Conservation (phyloP, 1,140 invertebrate species). For the Euwallacea similis region DNA sequence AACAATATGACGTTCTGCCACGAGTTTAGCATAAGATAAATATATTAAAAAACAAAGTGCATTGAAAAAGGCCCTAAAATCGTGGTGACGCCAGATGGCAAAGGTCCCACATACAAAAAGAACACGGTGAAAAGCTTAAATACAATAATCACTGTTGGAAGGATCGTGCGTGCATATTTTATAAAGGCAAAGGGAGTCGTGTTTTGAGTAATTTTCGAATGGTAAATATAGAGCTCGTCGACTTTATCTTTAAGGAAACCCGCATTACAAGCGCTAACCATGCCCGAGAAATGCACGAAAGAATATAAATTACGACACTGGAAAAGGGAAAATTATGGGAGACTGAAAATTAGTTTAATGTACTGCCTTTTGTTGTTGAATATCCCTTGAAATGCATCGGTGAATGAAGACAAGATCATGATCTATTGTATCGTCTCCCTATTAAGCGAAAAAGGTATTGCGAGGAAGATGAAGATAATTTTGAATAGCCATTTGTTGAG, state of each 20-base stretch:
- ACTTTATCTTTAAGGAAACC: constrained; percentile 43
- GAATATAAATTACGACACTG: constrained; percentile 24
- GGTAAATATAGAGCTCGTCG: constrained; percentile 43
- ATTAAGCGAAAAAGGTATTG: no score
- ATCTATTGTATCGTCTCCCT: no score
- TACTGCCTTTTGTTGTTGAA: no score
- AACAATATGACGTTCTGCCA: background rate
- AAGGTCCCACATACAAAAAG: constrained; percentile 36
- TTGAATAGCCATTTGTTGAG: no score
- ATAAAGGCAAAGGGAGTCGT: constrained; percentile 36
- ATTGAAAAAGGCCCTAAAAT: no score
- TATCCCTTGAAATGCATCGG: no score
- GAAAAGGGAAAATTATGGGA: background rate
- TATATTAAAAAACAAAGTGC: no score
- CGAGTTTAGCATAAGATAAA: no score
- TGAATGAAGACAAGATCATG: no score
- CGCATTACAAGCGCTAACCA: constrained; percentile 28
- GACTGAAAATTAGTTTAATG: no score
- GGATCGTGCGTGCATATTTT: constrained; percentile 46
- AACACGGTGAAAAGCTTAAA: constrained; percentile 41
- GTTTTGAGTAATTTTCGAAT: constrained; percentile 46
- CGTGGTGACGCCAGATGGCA: constrained; percentile 12
- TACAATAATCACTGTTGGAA: constrained; percentile 40
- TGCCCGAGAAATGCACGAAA: constrained; percentile 36
- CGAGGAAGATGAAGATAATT: no score